A percentile compares a stretch with the other conserved stretches of the same genome.
Evolutionary conservation across 2,888 invertebrate species (phyloP).

Genomic region (Plebejus melissa): DNA sequence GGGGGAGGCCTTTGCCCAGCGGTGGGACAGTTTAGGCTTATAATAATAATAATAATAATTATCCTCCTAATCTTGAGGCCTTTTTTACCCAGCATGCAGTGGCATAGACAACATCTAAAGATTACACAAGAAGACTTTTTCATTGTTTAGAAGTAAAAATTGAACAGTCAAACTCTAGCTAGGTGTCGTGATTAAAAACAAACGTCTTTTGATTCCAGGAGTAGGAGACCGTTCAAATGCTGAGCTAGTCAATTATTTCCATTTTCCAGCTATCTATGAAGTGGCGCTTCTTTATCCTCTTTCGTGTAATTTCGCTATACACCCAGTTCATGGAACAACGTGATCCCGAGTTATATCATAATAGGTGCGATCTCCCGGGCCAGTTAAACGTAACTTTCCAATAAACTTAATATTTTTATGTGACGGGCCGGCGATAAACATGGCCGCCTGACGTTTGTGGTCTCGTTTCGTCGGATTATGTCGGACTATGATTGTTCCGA

Average conservation of each 20-base stretch:
- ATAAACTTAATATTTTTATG: conserved; percentile 71
- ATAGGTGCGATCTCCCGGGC: conserved; percentile 46
- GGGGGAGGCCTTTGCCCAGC: too few relatives aligned
- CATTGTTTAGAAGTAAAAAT: too few relatives aligned
- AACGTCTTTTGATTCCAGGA: too few relatives aligned
- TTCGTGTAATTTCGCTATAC: conserved; percentile 39
- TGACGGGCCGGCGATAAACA: conserved; percentile 54
- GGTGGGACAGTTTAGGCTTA: too few relatives aligned
- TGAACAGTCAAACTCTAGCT: too few relatives aligned
- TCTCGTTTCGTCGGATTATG: conserved; percentile 51
- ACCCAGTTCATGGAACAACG: conserved; percentile 46
- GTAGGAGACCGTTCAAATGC: too few relatives aligned
- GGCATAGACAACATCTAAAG: too few relatives aligned
- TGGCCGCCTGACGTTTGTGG: conserved; percentile 51
- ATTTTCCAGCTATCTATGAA: not conserved
- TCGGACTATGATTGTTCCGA: conserved; percentile 49
- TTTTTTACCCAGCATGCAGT: too few relatives aligned
- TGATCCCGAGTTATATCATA: conserved; percentile 39
- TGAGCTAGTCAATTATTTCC: not conserved
- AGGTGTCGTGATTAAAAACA: too few relatives aligned
- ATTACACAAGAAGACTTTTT: too few relatives aligned
- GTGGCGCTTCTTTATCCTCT: conserved; percentile 30
- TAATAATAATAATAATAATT: too few relatives aligned
- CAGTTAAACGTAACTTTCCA: conserved; percentile 55
- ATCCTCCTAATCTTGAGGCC: too few relatives aligned